A percentile compares a stretch with the other conserved stretches of the same genome.
These are phyloP conservation scores for Adoxophyes honmai DNA, from an alignment of 1,140 invertebrate genomes.

Conservation along the genomic window DNA sequence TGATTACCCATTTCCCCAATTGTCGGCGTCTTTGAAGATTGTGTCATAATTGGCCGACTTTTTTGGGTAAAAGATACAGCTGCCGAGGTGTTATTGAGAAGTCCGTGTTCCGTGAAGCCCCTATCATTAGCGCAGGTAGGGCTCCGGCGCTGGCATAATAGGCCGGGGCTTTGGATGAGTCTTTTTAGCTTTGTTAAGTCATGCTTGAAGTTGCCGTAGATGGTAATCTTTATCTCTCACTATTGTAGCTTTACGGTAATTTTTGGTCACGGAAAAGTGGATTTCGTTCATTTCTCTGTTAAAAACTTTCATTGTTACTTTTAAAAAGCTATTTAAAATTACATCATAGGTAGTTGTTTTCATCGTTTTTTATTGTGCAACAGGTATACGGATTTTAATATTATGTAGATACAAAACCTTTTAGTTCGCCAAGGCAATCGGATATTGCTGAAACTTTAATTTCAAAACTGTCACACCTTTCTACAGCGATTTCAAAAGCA, in stretches of 20 bases:
- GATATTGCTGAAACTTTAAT: too few species aligned
- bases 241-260: slow-evolving; percentile 8
- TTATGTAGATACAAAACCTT: too few species aligned
- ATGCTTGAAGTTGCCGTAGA: slow-evolving; percentile 11
- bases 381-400: too few species aligned
- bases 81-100: slow-evolving; percentile 46
- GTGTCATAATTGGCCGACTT: slow-evolving; percentile 20
- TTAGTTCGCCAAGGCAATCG: too few species aligned
- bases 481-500: too few species aligned
- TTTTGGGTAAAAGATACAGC: slow-evolving; percentile 18
- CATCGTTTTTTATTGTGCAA: too few species aligned
- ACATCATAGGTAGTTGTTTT: too few species aligned
- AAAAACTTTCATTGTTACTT: too few species aligned
- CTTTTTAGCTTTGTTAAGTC: slow-evolving; percentile 33
- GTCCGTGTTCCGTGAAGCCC: slow-evolving; percentile 36
- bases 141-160: slow-evolving; percentile 32
- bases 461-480: too few species aligned
- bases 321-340: too few species aligned
- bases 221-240: background rate
- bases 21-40: slow-evolving; percentile 32
- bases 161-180: slow-evolving; percentile 38
- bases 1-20: slow-evolving; percentile 45
- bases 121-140: slow-evolving; percentile 60
- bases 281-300: background rate
- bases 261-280: slow-evolving; percentile 10